Conservation (phyloP, 2,888 invertebrate genomes). For the Ganaspis brasiliensis region DNA sequence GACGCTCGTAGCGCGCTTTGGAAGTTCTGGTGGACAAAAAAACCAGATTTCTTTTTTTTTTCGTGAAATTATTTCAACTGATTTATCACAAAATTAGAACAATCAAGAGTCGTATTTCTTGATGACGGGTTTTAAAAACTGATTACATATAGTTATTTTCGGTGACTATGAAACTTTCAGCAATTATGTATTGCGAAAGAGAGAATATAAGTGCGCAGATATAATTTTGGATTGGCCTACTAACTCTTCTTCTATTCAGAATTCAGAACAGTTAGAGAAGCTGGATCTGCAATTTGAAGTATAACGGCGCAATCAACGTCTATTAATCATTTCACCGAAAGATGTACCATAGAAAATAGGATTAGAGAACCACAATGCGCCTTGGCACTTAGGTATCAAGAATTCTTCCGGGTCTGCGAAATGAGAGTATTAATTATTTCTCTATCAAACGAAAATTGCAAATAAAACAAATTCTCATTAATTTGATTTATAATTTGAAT, state of each 20-base stretch:
- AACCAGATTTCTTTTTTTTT: no score
- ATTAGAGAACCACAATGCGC: background rate
- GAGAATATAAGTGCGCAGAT: background rate
- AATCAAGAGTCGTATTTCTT: background rate
- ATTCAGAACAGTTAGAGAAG: slow-evolving; percentile 10
- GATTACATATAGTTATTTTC: background rate
- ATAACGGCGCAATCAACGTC: slow-evolving; percentile 10
- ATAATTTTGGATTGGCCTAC: slow-evolving; percentile 5
- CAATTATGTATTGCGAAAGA: slow-evolving; percentile 11
- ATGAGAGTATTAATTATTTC: background rate
- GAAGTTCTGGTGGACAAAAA: no score
- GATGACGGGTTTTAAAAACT: background rate
- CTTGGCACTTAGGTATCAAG: background rate
- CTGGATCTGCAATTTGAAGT: slow-evolving; percentile 20
- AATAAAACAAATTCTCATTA: background rate
- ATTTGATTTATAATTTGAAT: slow-evolving; percentile 13
- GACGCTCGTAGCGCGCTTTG: no score
- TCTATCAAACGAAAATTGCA: background rate
- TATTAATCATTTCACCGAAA: slow-evolving; percentile 31
- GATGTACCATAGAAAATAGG: slow-evolving; percentile 24
- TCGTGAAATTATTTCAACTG: no score
- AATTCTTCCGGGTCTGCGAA: background rate
- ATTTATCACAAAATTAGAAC: background rate
- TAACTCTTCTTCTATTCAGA: slow-evolving; percentile 22
- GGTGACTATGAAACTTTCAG: slow-evolving; percentile 12